Conservation (phyloP, 2,797 vertebrate species). For the Columba guinea region DNA sequence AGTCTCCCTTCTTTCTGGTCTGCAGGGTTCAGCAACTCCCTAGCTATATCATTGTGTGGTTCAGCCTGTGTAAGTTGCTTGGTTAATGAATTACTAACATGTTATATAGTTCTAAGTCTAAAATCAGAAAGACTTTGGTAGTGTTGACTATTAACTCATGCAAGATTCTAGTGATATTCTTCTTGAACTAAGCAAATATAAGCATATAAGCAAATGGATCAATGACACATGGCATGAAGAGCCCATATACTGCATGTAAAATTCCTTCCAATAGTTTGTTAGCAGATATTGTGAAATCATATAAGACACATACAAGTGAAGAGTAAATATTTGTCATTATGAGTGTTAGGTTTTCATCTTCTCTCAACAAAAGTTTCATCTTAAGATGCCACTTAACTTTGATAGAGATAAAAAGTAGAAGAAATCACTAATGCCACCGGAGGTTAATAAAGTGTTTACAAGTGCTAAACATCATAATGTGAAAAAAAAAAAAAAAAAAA, state of each 20-base stretch:
- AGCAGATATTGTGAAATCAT: not conserved
- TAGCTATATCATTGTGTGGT: not conserved
- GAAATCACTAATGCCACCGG: not conserved
- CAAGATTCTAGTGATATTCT: not conserved
- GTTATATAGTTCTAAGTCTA: not conserved
- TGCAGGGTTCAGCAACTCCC: not conserved
- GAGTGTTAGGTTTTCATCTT: not conserved
- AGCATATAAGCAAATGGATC: not conserved
- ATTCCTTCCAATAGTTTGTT: not conserved
- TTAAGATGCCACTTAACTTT: not conserved
- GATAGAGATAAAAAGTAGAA: not conserved
- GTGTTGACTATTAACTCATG: not conserved
- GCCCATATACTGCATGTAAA: not conserved
- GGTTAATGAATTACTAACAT: not conserved
- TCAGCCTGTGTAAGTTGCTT: not conserved
- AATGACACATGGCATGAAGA: not conserved
- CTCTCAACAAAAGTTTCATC: not conserved
- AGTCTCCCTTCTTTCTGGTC: not conserved
- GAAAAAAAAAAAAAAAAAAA: not conserved
- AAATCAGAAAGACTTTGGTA: not conserved
- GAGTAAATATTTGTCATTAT: not conserved
- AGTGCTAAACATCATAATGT: not conserved
- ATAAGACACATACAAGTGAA: not conserved
- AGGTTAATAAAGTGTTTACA: not conserved
- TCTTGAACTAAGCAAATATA: not conserved